A percentile compares a stretch with the other conserved stretches of the same genome.
These are phyloP conservation scores for Phocides pigmalion DNA, from an alignment of 1,140 invertebrate genomes.

Conservation along the genomic window DNA sequence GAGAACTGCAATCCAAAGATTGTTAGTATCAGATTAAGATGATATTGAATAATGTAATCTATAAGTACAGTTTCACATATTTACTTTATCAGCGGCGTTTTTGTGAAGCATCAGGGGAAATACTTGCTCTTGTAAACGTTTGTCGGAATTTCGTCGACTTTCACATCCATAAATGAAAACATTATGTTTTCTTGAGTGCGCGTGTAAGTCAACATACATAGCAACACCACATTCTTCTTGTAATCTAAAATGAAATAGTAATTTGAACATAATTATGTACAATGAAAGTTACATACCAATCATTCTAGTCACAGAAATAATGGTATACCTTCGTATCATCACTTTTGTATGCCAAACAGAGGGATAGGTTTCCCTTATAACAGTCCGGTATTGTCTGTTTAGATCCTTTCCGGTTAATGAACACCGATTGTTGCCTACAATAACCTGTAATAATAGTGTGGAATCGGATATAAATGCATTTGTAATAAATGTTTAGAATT, in stretches of 20 bases:
- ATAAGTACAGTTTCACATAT: background rate
- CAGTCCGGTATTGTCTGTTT: conserved; percentile 95
- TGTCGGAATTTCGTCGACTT: conserved; percentile 91
- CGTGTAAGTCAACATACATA: conserved; percentile 97
- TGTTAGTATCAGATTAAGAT: background rate
- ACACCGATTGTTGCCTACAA: conserved; percentile 96
- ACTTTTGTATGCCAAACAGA: conserved; percentile 97
- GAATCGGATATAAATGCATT: conserved; percentile 37
- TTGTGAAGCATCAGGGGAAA: conserved; percentile 97
- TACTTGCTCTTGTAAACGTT: conserved; percentile 92
- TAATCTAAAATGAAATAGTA: conserved; percentile 83
- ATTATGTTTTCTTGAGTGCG: conserved; percentile 97
- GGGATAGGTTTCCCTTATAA: conserved; percentile 94
- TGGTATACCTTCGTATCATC: conserved; percentile 90
- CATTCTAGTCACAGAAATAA: background rate
- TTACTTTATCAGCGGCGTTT: conserved; percentile 95
- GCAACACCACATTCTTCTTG: conserved; percentile 96
- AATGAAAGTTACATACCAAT: background rate
- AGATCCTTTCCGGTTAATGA: conserved; percentile 94
- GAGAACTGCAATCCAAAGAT: conserved; percentile 89
- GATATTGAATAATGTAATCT: background rate
- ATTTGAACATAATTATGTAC: conserved; percentile 6
- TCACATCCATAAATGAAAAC: conserved; percentile 98
- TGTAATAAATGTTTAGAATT: conserved; percentile 33
- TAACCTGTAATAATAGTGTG: conserved; percentile 78